A percentile compares a stretch with the other conserved stretches of the same genome.
These are phyloP conservation scores for Rhombomys opimus DNA, from an alignment of 2,113 vertebrate species.

Conservation along the genomic window DNA sequence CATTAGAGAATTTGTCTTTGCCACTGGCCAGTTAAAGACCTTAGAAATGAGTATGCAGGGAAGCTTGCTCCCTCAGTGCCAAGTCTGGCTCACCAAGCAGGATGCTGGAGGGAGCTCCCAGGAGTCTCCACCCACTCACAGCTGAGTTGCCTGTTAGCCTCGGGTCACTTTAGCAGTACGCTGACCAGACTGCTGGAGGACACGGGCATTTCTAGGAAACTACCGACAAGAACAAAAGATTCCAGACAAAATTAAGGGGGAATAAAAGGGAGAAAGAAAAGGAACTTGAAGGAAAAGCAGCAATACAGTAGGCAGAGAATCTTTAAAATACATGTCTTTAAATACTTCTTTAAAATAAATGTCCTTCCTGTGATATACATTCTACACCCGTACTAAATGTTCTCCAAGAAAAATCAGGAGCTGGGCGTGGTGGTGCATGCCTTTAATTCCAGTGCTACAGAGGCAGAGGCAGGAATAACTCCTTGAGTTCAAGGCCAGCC, in stretches of 20 bases:
- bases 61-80: neutral
- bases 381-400: neutral
- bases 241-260: neutral
- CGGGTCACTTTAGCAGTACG: neutral
- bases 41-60: neutral
- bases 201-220: neutral
- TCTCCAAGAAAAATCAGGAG: neutral
- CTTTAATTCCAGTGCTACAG: too few species aligned
- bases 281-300: neutral
- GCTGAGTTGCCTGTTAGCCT: neutral
- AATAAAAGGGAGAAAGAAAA: neutral
- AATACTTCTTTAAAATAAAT: constrained; percentile 42
- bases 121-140: neutral
- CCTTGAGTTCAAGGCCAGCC: too few species aligned
- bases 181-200: neutral
- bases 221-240: neutral
- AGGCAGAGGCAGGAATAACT: too few species aligned
- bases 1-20: neutral
- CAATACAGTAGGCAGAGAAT: neutral
- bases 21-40: neutral
- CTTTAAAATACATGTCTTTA: constrained; percentile 30
- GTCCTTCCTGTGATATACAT: neutral
- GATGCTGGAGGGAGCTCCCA: neutral
- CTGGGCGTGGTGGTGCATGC: too few species aligned
- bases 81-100: neutral